These are phyloP conservation scores for Aulostomus chinensis DNA, from an alignment of 2,797 vertebrate species.

Conservation along the genomic window DNA sequence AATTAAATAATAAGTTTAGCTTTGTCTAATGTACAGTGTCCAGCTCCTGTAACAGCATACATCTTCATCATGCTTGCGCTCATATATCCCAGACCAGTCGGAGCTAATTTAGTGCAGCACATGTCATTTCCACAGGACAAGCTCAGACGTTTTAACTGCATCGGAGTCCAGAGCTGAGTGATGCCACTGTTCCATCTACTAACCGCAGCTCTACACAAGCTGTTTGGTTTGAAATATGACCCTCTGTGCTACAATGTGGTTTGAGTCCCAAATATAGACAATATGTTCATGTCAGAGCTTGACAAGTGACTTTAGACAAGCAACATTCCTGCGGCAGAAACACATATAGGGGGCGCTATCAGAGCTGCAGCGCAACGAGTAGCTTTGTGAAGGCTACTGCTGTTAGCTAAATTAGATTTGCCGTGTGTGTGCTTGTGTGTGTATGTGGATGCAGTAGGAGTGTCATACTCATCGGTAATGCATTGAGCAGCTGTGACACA, in stretches of 20 bases:
- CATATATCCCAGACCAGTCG: constrained; percentile 1
- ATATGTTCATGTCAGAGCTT: constrained; percentile 21
- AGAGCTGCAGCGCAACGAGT: constrained; percentile 14
- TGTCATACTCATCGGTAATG: constrained; percentile 72
- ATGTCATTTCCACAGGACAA: constrained; percentile 47
- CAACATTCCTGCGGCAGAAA: not conserved
- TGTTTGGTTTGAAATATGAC: constrained; percentile 38
- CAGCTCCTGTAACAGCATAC: not conserved
- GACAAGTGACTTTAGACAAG: constrained; percentile 25
- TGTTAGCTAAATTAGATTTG: constrained; percentile 71
- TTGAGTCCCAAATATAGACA: constrained; percentile 51
- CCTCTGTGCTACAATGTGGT: constrained; percentile 25
- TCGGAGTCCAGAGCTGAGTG: constrained; percentile 33
- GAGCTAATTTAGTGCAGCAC: constrained; percentile 22
- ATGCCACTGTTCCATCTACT: constrained; percentile 57
- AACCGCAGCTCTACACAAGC: constrained; percentile 44
- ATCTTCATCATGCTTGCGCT: constrained; percentile 12
- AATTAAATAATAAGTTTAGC: not conserved
- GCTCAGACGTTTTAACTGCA: constrained; percentile 36
- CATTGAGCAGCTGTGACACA: constrained; percentile 65
- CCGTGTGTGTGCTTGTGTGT: constrained; percentile 36
- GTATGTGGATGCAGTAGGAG: constrained; percentile 46
- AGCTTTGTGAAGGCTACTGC: constrained; percentile 37
- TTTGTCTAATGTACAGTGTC: too few relatives aligned
- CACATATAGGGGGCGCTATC: constrained; percentile 25